Base-by-base conservation (phyloP, 2,797 vertebrate species). In the Lindbergichthys nudifrons region DNA sequence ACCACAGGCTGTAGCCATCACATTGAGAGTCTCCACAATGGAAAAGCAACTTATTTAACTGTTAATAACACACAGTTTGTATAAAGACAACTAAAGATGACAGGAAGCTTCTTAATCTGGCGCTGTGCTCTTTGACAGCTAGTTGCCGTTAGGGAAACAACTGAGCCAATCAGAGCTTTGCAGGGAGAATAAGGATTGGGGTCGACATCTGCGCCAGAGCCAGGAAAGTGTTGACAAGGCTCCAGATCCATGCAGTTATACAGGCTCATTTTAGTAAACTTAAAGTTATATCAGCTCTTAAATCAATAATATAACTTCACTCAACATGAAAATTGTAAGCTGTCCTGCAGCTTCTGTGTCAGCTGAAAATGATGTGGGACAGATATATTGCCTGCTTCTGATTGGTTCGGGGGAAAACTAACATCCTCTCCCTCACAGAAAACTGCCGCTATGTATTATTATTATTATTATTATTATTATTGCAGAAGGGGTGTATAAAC, bases 1-100 rank as follows among this genome's bases (percentile, higher is more conserved):
- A 32, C 13, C 36, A 1, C 23, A 42, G 14, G 32, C 11, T 7
- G n/a, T n/a, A 71, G 42, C 10, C 18, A 54, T 13, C 41, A 14
- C 41, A 52, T n/a, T 1, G 50, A 5, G 41, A 54, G 9, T 11
- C 50, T 23, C 15, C 41, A 53, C 6, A n/a, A 19, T 36, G 7
- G 41, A 47, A 18, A 10, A 36, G 23, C 21, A 70, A 9, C 18
- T 53, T 16, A 47, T 57, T 30, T 58, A 12, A 56, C 21, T 57
- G 13, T 72, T 46, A 32, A 18, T 48, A 45, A n/a, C 2, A 3
- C 41, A 39, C 41, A 19, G 61, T 43, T 61, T 62, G 41, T 16
- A 32, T 57, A 73, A 65, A 21, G 42, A 72, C 26, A 36, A 36
- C 16, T 11, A 19, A 42, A 59, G 41, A 60, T 10, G 5, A 53